These are phyloP conservation scores for Gymnoscelis rufifasciata DNA, from an alignment of 2,888 invertebrate species.

Conservation along the genomic window DNA sequence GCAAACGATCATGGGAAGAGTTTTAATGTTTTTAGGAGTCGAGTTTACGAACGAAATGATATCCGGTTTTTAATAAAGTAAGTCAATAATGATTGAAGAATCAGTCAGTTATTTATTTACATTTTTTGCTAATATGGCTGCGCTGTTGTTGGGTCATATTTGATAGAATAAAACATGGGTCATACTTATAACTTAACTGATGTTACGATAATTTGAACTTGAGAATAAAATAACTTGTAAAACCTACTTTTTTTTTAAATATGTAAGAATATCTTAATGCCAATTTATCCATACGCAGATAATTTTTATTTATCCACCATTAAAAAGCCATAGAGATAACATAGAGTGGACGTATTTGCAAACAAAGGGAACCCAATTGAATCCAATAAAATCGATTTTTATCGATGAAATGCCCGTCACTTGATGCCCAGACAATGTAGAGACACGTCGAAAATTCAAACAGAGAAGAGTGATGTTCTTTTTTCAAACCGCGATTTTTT, in stretches of 20 bases:
- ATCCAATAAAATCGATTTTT: constrained; percentile 64
- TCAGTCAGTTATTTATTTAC: neutral
- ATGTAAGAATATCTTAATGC: too few relatives aligned
- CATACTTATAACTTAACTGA: too few relatives aligned
- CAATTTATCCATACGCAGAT: too few relatives aligned
- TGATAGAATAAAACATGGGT: too few relatives aligned
- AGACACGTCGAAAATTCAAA: constrained; percentile 49
- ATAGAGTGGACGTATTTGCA: constrained; percentile 52
- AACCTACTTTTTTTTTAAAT: too few relatives aligned
- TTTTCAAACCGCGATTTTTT: constrained; percentile 29
- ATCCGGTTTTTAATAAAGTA: constrained; percentile 25
- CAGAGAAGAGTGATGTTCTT: constrained; percentile 37
- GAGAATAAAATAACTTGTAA: too few relatives aligned
- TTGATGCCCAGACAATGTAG: constrained; percentile 53
- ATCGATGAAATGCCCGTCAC: constrained; percentile 58
- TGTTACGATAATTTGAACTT: too few relatives aligned
- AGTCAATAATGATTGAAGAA: neutral
- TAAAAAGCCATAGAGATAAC: constrained; percentile 37
- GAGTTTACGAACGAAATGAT: constrained; percentile 35
- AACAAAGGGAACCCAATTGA: constrained; percentile 64
- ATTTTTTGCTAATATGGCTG: neutral
- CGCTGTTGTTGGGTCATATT: too few relatives aligned
- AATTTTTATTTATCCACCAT: constrained; percentile 28
- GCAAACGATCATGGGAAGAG: constrained; percentile 54
- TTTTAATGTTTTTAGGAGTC: constrained; percentile 25